These are phyloP conservation scores for Brenthis daphne DNA, from an alignment of 2,888 invertebrate genomes.

Conservation along the genomic window DNA sequence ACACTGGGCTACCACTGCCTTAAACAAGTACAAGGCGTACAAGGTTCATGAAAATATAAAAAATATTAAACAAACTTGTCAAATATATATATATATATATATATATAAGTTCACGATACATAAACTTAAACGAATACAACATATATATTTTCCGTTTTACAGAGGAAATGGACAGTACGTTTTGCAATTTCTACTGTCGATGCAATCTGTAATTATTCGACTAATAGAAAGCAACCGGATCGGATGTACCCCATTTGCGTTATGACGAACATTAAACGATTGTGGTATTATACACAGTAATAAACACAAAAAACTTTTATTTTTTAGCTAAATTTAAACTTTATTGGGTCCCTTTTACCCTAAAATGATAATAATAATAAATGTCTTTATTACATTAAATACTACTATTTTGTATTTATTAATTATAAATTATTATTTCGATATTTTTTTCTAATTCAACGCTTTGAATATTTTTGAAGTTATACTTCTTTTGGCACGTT, in stretches of 20 bases:
- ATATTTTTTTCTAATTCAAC: too few relatives aligned
- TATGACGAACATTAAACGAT: slow-evolving; percentile 28
- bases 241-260: slow-evolving; percentile 23
- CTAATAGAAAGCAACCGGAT: slow-evolving; percentile 28
- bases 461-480: too few relatives aligned
- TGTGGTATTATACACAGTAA: slow-evolving; percentile 7
- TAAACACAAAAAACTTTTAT: neutral
- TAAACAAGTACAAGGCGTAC: too few relatives aligned
- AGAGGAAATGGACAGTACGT: slow-evolving; percentile 13
- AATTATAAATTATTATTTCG: too few relatives aligned
- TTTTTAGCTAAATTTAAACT: neutral
- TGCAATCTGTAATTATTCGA: slow-evolving; percentile 18
- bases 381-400: neutral
- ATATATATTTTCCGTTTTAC: neutral
- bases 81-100: too few relatives aligned
- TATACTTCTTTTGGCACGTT: too few relatives aligned
- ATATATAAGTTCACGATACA: too few relatives aligned
- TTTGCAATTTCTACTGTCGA: slow-evolving; percentile 15
- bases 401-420: neutral
- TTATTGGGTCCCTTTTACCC: neutral
- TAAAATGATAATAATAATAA: slow-evolving; percentile 5
- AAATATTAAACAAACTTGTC: too few relatives aligned
- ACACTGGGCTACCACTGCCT: too few relatives aligned
- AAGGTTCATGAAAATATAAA: too few relatives aligned
- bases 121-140: neutral